These are phyloP conservation scores for Nannoperca obscura DNA, from an alignment of 2,797 vertebrate genomes.

Conservation along the genomic window DNA sequence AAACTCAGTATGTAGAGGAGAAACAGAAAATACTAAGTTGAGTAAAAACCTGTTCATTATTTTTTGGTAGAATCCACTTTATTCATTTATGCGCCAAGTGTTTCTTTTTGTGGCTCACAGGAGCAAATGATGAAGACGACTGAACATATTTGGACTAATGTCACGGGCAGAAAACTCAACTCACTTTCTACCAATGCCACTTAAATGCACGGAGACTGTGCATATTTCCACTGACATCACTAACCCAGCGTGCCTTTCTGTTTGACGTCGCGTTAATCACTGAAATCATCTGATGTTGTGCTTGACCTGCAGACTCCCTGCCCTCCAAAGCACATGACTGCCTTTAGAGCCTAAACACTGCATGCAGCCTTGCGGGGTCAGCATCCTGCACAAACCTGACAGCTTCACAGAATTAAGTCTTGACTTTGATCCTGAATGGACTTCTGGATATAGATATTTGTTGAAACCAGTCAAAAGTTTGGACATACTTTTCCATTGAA, in stretches of 20 bases:
- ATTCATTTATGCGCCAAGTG: constrained; percentile 8
- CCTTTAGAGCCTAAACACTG: too few species aligned
- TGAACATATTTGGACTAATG: constrained; percentile 17
- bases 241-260: not conserved
- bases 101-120: constrained; percentile 30
- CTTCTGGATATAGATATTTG: not conserved
- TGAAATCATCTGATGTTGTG: constrained; percentile 5
- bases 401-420: not conserved
- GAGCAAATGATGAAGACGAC: constrained; percentile 35
- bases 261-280: not conserved
- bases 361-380: not conserved
- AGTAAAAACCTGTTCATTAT: constrained; percentile 15
- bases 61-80: constrained; percentile 11
- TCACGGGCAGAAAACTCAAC: constrained; percentile 5
- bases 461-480: not conserved
- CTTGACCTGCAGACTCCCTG: not conserved
- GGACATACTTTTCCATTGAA: too few species aligned
- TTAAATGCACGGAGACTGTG: not conserved
- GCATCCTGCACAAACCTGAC: not conserved
- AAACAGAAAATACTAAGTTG: not conserved
- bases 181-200: not conserved
- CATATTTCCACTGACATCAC: constrained; percentile 3
- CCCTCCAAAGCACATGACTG: not conserved
- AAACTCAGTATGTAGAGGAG: not conserved
- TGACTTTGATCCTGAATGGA: constrained; percentile 1